Conservation (phyloP, 1,140 invertebrate genomes). For the Trichonephila inaurata region DNA sequence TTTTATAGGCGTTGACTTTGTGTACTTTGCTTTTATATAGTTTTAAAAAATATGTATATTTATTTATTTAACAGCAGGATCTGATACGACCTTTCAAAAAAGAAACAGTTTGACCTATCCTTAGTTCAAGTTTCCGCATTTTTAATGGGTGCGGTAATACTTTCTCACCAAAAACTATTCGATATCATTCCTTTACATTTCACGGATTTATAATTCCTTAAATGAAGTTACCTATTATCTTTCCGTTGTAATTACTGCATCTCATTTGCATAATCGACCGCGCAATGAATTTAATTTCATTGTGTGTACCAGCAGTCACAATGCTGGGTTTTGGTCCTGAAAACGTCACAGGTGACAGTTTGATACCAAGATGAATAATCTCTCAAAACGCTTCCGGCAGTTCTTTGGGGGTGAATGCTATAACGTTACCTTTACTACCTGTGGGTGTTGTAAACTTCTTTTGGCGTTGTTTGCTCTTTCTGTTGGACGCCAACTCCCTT, state of each 20-base stretch:
- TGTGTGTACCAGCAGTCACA: neutral
- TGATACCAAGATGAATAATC: constrained; percentile 37
- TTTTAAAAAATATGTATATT: neutral
- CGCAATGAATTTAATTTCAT: neutral
- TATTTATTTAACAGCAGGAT: neutral
- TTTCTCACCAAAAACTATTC: neutral
- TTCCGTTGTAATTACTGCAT: neutral
- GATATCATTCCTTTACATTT: neutral
- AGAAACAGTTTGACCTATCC: neutral
- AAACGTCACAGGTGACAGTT: constrained; percentile 28
- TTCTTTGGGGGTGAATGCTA: neutral
- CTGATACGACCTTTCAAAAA: neutral
- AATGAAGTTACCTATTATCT: neutral
- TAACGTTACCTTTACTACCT: neutral
- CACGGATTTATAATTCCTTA: neutral
- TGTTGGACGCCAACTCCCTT: constrained; percentile 52
- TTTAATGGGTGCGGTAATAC: constrained; percentile 37
- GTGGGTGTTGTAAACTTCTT: neutral
- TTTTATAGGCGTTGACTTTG: constrained; percentile 8
- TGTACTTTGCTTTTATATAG: neutral
- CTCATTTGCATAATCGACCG: constrained; percentile 20
- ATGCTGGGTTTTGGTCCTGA: constrained; percentile 35
- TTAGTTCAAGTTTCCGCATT: constrained; percentile 9
- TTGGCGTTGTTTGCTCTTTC: constrained; percentile 34
- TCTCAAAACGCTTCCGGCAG: constrained; percentile 17